Percentiles rank a stretch among this genome's conserved stretches.
phyloP scores from a whole-genome alignment of 2,888 invertebrate genomes.

The Leptopterna dolabrata region DNA sequence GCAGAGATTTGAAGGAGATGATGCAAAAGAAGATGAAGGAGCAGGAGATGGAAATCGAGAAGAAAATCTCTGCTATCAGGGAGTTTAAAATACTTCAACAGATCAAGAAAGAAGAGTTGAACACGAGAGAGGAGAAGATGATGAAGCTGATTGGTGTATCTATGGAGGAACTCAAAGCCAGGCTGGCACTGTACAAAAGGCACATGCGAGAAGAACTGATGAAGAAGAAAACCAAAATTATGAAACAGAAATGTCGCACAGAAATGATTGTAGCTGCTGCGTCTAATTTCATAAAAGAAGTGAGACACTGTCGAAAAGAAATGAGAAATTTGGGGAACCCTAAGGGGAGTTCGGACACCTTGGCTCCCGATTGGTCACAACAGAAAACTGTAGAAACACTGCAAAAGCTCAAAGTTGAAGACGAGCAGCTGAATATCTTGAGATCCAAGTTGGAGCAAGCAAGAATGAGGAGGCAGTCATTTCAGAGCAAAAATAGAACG shows the following conservation, averaged over 20 bases:
- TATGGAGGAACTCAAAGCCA: slow-evolving; percentile 41
- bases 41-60: slow-evolving; percentile 15
- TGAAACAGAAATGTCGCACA: slow-evolving; percentile 14
- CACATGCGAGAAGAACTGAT: slow-evolving; percentile 23
- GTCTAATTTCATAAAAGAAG: slow-evolving; percentile 23
- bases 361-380: neutral
- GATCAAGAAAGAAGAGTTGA: slow-evolving; percentile 47
- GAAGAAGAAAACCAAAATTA: slow-evolving; percentile 24
- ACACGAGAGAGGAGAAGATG: slow-evolving; percentile 31
- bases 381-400: neutral
- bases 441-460: slow-evolving; percentile 42
- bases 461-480: slow-evolving; percentile 35
- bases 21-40: neutral
- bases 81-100: slow-evolving; percentile 40
- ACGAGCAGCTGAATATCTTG: neutral
- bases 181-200: slow-evolving; percentile 17
- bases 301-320: slow-evolving; percentile 19
- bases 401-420: neutral
- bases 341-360: neutral
- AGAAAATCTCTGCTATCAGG: slow-evolving; percentile 25
- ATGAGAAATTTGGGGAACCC: neutral
- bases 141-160: slow-evolving; percentile 31
- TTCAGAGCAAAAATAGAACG: slow-evolving; percentile 20
- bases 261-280: slow-evolving; percentile 27
- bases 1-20: slow-evolving; percentile 26